Conservation (phyloP, 1,140 invertebrate species). For the Cherax destructor region DNA sequence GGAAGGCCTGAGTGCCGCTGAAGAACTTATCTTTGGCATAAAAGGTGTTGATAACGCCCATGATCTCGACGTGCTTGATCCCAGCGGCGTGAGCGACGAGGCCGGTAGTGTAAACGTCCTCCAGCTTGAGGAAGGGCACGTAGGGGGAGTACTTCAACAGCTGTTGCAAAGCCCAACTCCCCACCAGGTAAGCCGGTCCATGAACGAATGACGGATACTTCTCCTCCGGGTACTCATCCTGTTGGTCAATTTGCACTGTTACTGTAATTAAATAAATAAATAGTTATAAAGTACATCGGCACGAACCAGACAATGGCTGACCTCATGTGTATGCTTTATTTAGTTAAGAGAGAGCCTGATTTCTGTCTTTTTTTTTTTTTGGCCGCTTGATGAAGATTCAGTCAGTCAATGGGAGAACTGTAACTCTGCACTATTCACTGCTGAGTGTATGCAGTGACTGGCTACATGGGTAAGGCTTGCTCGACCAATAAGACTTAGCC, state of each 20-base stretch:
- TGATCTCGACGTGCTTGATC: constrained; percentile 35
- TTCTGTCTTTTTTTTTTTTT: no score
- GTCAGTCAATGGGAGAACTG: no score
- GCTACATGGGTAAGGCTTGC: no score
- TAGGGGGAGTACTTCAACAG: constrained; percentile 34
- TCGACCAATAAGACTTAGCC: no score
- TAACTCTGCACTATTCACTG: no score
- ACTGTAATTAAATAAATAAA: neutral
- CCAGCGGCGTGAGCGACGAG: constrained; percentile 37
- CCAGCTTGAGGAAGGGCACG: constrained; percentile 25
- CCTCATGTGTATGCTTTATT: no score
- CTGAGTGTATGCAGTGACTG: no score
- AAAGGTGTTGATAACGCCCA: constrained; percentile 14
- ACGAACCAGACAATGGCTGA: neutral
- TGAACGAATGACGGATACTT: constrained; percentile 34
- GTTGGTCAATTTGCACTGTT: no score
- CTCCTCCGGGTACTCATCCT: constrained; percentile 46
- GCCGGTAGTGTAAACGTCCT: constrained; percentile 51
- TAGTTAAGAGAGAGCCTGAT: no score
- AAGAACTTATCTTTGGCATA: neutral
- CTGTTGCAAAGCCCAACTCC: neutral
- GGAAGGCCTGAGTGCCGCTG: constrained; percentile 29
- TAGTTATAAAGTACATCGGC: neutral
- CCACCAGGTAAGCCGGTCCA: constrained; percentile 42
- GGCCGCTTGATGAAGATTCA: no score